Evolutionary conservation across 1,140 invertebrate species (phyloP).

Genomic region (Zaprionus nigranus): DNA sequence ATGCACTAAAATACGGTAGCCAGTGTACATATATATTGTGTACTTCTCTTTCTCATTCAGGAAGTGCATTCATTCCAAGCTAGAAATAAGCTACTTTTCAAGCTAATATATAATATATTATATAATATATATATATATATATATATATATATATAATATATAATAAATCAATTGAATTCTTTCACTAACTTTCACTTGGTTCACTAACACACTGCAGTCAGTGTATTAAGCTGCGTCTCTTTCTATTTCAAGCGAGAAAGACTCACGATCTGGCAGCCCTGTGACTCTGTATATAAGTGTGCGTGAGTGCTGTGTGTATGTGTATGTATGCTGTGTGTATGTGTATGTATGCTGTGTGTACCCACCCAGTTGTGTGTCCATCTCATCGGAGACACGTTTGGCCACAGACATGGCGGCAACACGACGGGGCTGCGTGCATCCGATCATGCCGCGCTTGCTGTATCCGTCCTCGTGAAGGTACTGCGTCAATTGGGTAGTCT

Average conservation of each 20-base stretch:
- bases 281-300: background rate
- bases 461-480: conserved; percentile 99
- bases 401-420: conserved; percentile 99
- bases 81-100: too few species aligned
- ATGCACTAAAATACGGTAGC: background rate
- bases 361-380: conserved; percentile 93
- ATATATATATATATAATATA: too few species aligned
- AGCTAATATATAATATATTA: too few species aligned
- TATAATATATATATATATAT: too few species aligned
- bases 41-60: too few species aligned
- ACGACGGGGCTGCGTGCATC: conserved; percentile 96
- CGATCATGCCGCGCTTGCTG: conserved; percentile 96
- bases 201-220: background rate
- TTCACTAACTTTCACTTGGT: background rate
- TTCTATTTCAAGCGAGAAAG: background rate
- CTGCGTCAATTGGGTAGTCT: conserved; percentile 98
- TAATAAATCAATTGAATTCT: background rate
- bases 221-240: background rate
- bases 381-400: conserved; percentile 99
- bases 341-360: too few species aligned
- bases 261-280: background rate
- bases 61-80: too few species aligned
- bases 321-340: too few species aligned
- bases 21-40: background rate
- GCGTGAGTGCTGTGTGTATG: too few species aligned